These are phyloP conservation scores for Orthonyx spaldingii DNA, from an alignment of 2,113 vertebrate species.

Conservation along the genomic window DNA sequence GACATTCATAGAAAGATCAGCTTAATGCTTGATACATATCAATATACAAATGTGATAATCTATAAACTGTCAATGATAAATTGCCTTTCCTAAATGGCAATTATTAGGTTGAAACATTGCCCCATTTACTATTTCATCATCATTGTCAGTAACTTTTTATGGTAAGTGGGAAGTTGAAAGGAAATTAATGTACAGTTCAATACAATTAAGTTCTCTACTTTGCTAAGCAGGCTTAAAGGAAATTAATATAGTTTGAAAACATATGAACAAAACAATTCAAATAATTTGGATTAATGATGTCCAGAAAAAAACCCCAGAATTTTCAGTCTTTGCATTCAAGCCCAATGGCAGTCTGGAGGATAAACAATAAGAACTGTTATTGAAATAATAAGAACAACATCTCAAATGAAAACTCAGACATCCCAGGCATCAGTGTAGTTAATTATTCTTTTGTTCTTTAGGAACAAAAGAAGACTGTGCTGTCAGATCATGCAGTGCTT, in stretches of 20 bases:
- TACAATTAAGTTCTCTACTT: neutral
- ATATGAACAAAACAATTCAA: neutral
- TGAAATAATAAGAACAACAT: conserved; percentile 37
- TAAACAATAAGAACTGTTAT: neutral
- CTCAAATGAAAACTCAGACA: conserved; percentile 23
- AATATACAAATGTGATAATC: neutral
- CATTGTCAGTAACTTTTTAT: neutral
- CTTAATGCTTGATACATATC: neutral
- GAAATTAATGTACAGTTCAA: neutral
- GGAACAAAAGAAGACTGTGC: conserved; percentile 16
- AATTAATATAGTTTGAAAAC: neutral
- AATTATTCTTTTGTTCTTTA: conserved; percentile 65
- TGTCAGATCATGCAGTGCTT: conserved; percentile 2
- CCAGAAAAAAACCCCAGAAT: neutral
- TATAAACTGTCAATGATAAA: neutral
- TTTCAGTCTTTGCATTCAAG: neutral
- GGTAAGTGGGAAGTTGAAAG: neutral
- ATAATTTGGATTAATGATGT: neutral
- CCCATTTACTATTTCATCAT: neutral
- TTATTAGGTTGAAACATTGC: neutral
- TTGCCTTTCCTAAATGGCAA: neutral
- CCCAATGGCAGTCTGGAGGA: neutral
- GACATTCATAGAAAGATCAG: neutral
- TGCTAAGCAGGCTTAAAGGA: neutral
- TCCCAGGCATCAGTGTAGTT: neutral